Percentiles rank a stretch among this genome's conserved stretches.
Conservation (phyloP, 2,888 invertebrate species). For the Chloroclystis v-ata region DNA sequence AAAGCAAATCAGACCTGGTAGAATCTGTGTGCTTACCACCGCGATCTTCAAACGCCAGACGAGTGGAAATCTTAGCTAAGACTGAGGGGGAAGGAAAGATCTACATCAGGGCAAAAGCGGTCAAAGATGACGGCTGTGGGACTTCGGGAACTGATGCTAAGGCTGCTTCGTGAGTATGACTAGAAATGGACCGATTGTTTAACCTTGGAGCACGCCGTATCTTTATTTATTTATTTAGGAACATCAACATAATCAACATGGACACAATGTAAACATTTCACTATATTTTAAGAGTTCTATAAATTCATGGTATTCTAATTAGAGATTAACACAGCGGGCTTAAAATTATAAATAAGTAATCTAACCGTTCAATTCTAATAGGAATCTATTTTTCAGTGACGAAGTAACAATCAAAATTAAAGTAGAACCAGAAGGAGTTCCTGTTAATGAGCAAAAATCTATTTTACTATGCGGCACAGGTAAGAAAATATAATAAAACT, state of each 20-base stretch:
- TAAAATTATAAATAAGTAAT: no score
- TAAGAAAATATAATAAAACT: slow-evolving; percentile 34
- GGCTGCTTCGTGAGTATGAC: slow-evolving; percentile 28
- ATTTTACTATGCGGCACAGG: slow-evolving; percentile 82
- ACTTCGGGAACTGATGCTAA: slow-evolving; percentile 30
- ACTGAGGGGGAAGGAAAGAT: slow-evolving; percentile 35
- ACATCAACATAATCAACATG: no score
- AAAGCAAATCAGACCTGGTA: slow-evolving; percentile 32
- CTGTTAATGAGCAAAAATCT: slow-evolving; percentile 80
- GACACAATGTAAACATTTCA: no score
- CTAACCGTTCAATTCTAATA: no score
- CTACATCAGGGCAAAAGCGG: slow-evolving; percentile 36
- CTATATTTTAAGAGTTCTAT: no score
- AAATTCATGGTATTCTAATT: no score
- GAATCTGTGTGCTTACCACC: slow-evolving; percentile 45
- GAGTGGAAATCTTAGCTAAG: slow-evolving; percentile 38
- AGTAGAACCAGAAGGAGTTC: slow-evolving; percentile 85
- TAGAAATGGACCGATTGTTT: neutral
- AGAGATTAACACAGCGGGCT: no score
- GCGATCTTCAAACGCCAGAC: slow-evolving; percentile 44
- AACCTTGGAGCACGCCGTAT: slow-evolving; percentile 1
- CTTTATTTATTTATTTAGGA: no score
- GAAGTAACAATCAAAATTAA: slow-evolving; percentile 79
- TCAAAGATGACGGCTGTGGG: slow-evolving; percentile 37
- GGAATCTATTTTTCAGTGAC: slow-evolving; percentile 68